A percentile compares a stretch with the other conserved stretches of the same genome.
These are phyloP conservation scores for Girardinichthys multiradiatus DNA, from an alignment of 2,113 vertebrate species.

Conservation along the genomic window DNA sequence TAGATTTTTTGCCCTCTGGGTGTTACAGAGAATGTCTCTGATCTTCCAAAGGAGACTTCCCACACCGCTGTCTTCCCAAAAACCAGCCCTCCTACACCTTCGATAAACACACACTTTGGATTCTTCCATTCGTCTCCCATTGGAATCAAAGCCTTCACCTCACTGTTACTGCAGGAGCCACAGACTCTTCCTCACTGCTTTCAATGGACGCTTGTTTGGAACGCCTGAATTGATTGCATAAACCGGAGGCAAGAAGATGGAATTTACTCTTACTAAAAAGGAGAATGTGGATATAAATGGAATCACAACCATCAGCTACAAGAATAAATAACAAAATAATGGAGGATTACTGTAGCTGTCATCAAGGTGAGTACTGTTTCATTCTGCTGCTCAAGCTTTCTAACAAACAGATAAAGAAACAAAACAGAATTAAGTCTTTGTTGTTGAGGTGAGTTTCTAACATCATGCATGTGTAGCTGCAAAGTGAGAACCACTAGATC, in stretches of 20 bases:
- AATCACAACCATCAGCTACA: constrained; percentile 20
- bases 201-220: constrained; percentile 42
- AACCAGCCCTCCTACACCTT: constrained; percentile 27
- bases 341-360: constrained; percentile 16
- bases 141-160: constrained; percentile 1
- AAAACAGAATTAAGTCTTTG: constrained; percentile 2
- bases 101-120: constrained; percentile 55
- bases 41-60: constrained; percentile 68
- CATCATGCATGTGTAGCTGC: not conserved
- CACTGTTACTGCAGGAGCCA: constrained; percentile 10
- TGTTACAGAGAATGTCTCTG: constrained; percentile 78
- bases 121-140: constrained; percentile 46
- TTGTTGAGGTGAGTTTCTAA: not conserved
- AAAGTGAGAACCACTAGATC: constrained; percentile 32
- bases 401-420: not conserved
- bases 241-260: constrained; percentile 32
- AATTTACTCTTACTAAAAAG: constrained; percentile 22
- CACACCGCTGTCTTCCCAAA: constrained; percentile 63
- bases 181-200: constrained; percentile 17
- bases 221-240: constrained; percentile 20
- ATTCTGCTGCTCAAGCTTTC: not conserved
- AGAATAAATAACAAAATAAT: constrained; percentile 13
- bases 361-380: constrained; percentile 51
- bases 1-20: constrained; percentile 76
- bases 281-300: constrained; percentile 27